phyloP scores from a whole-genome alignment of 2,888 invertebrate genomes.

The Sarcophaga rosellei region DNA sequence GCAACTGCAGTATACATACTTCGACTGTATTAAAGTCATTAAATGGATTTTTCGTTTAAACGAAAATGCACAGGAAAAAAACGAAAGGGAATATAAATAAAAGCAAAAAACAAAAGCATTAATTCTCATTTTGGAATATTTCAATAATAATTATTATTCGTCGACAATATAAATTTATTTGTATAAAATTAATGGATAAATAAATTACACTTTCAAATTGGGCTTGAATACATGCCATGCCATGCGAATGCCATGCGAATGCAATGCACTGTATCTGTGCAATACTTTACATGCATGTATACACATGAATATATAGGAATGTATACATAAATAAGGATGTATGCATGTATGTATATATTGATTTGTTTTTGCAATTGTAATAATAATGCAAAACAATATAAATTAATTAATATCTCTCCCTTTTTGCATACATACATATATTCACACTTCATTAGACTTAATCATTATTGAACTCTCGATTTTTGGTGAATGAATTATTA shows the following conservation, averaged over 20 bases:
- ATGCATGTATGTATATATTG: background rate
- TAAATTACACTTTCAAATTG: slow-evolving; percentile 64
- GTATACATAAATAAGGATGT: background rate
- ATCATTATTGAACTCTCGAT: slow-evolving; percentile 60
- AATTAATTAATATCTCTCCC: slow-evolving; percentile 65
- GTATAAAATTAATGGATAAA: slow-evolving; percentile 61
- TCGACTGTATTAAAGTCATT: slow-evolving; percentile 40
- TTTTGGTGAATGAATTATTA: slow-evolving; percentile 35
- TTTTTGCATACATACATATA: slow-evolving; percentile 43
- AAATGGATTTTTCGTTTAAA: slow-evolving; percentile 47
- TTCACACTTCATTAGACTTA: slow-evolving; percentile 65
- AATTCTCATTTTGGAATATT: slow-evolving; percentile 52
- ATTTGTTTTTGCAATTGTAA: slow-evolving; percentile 56
- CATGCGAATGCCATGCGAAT: background rate
- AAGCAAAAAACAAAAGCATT: slow-evolving; percentile 17
- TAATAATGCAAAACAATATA: slow-evolving; percentile 60
- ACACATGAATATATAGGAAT: background rate
- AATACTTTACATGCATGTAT: background rate
- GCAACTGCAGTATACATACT: too few relatives aligned
- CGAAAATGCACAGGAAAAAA: background rate
- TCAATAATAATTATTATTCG: slow-evolving; percentile 53
- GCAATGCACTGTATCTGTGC: background rate
- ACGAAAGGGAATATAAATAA: background rate
- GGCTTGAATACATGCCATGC: slow-evolving; percentile 25
- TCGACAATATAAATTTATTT: slow-evolving; percentile 62